phyloP scores from a whole-genome alignment of 1,140 invertebrate species.

The Nasonia giraulti region DNA sequence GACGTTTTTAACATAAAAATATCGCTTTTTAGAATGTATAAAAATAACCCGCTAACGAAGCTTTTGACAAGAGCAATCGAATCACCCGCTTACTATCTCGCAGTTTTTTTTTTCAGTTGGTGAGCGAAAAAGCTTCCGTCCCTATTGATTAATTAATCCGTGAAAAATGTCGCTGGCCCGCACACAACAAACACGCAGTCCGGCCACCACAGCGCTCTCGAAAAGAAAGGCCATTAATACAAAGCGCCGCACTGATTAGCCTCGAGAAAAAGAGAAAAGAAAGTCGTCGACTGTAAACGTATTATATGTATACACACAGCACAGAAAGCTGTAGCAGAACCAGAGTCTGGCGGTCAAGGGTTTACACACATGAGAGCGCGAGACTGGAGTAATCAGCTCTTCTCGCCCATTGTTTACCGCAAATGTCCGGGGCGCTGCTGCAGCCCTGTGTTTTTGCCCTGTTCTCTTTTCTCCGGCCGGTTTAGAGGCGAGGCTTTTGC shows the following conservation, averaged over 20 bases:
- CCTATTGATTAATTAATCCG: no score
- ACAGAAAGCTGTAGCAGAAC: neutral
- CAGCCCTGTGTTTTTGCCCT: constrained; percentile 1
- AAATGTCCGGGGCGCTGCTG: neutral
- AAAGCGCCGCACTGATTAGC: constrained; percentile 26
- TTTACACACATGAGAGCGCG: constrained; percentile 38
- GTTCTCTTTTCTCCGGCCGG: neutral
- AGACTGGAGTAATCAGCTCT: constrained; percentile 30
- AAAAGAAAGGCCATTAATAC: constrained; percentile 28
- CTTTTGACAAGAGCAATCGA: neutral
- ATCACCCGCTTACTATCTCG: neutral
- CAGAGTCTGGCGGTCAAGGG: constrained; percentile 9
- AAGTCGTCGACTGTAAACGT: neutral
- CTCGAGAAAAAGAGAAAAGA: neutral
- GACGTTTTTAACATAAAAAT: no score
- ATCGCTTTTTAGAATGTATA: neutral
- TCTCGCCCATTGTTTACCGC: constrained; percentile 47
- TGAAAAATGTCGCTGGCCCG: no score
- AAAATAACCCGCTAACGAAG: neutral
- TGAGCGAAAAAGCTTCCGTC: neutral
- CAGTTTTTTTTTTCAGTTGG: neutral
- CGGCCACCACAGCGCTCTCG: no score
- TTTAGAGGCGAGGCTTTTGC: neutral
- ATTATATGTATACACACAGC: neutral
- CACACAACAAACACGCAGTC: no score